phyloP scores from a whole-genome alignment of 2,797 vertebrate genomes.

The Schizopygopsis pylzovi region DNA sequence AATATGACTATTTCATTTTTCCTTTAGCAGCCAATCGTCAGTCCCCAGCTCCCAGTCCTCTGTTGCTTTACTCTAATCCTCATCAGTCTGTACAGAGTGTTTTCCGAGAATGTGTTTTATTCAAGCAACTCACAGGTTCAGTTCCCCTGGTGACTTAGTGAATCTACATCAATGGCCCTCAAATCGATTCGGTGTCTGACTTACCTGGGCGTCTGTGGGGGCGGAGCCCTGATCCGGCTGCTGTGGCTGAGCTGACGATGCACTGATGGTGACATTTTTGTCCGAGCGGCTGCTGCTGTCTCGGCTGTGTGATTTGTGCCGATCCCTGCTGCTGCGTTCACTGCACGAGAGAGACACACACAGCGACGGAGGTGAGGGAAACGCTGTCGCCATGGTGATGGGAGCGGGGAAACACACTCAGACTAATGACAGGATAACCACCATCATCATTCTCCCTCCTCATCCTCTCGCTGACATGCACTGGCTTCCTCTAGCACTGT shows the following conservation, averaged over 20 bases:
- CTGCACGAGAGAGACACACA: constrained; percentile 67
- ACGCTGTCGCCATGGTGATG: constrained; percentile 43
- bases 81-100: background rate
- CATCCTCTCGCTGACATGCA: constrained; percentile 6
- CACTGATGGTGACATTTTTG: constrained; percentile 93
- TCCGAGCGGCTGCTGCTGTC: constrained; percentile 88
- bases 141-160: background rate
- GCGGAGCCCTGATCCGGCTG: constrained; percentile 72
- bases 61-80: constrained; percentile 3
- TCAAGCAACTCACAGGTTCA: background rate
- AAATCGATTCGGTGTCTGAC: constrained; percentile 20
- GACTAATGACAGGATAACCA: constrained; percentile 30
- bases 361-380: constrained; percentile 41
- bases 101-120: background rate
- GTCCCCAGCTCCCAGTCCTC: background rate
- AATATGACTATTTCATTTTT: background rate
- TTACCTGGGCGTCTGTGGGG: constrained; percentile 59
- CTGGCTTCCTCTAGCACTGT: constrained; percentile 19
- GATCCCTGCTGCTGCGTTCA: constrained; percentile 88
- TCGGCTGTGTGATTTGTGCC: constrained; percentile 89
- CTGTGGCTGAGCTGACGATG: constrained; percentile 85
- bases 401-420: constrained; percentile 19
- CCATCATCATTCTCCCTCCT: constrained; percentile 21
- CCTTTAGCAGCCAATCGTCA: background rate
- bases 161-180: background rate